Percentiles rank a stretch among this genome's conserved stretches.
These are phyloP conservation scores for Anastrepha ludens DNA, from an alignment of 1,140 invertebrate species.

Conservation along the genomic window DNA sequence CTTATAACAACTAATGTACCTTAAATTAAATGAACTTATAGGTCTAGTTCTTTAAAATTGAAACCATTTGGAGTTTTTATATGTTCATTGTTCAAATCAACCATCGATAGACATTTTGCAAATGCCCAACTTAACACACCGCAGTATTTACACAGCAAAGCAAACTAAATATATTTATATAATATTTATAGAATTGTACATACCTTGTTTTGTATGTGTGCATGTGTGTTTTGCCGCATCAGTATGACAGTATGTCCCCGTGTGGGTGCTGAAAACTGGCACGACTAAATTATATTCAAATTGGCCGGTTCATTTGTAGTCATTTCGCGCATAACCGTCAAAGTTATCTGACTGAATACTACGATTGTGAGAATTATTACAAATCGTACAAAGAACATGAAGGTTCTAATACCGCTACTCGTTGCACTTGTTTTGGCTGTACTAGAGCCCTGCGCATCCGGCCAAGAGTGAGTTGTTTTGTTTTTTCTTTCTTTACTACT, in stretches of 20 bases:
- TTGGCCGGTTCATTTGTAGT: constrained; percentile 11
- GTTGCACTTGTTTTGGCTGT: not conserved
- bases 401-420: not conserved
- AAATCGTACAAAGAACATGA: not conserved
- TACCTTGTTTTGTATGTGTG: too few species aligned
- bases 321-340: not conserved
- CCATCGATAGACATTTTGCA: not conserved
- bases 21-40: too few species aligned
- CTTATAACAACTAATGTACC: too few species aligned
- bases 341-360: not conserved
- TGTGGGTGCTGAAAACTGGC: not conserved
- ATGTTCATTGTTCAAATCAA: not conserved
- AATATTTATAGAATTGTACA: too few species aligned
- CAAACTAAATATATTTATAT: not conserved
- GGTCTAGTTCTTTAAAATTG: too few species aligned
- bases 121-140: not conserved
- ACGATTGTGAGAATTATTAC: not conserved
- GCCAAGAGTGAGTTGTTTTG: constrained; percentile 8
- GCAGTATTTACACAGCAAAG: not conserved
- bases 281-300: not conserved
- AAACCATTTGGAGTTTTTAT: too few species aligned
- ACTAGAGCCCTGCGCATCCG: not conserved
- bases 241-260: not conserved
- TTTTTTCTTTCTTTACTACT: too few species aligned
- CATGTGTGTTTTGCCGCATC: too few species aligned